Percentiles rank a stretch among this genome's conserved stretches.
phyloP scores from a whole-genome alignment of 2,797 vertebrate genomes.

The Siniperca undulata region DNA sequence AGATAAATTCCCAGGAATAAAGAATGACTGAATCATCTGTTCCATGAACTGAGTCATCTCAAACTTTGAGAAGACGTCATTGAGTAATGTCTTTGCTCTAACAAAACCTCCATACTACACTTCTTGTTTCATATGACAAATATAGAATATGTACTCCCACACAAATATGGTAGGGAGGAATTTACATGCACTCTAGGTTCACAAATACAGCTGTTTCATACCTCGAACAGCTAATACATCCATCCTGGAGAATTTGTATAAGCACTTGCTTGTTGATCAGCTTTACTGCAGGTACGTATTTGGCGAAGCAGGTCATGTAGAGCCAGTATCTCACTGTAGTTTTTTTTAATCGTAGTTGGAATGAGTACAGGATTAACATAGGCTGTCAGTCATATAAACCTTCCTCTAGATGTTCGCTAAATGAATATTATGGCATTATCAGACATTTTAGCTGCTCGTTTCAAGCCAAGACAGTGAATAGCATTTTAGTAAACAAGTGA shows the following conservation, averaged over 20 bases:
- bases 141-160: not conserved
- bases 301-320: not conserved
- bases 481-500: no score
- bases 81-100: not conserved
- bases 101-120: not conserved
- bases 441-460: no score
- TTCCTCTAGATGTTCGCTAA: no score
- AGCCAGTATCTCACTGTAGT: not conserved
- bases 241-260: no score
- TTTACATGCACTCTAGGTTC: not conserved
- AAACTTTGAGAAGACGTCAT: not conserved
- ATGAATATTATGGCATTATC: no score
- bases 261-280: not conserved
- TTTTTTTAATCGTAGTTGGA: no score
- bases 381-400: no score
- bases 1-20: not conserved
- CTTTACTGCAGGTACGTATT: not conserved
- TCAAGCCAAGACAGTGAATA: no score
- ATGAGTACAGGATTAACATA: no score
- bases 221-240: no score
- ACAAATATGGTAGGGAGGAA: not conserved
- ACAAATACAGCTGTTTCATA: not conserved
- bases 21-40: not conserved
- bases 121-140: no score
- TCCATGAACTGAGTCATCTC: not conserved